Evolutionary conservation across 2,888 invertebrate species (phyloP).

Genomic region (Lasioglossum lativentre): DNA sequence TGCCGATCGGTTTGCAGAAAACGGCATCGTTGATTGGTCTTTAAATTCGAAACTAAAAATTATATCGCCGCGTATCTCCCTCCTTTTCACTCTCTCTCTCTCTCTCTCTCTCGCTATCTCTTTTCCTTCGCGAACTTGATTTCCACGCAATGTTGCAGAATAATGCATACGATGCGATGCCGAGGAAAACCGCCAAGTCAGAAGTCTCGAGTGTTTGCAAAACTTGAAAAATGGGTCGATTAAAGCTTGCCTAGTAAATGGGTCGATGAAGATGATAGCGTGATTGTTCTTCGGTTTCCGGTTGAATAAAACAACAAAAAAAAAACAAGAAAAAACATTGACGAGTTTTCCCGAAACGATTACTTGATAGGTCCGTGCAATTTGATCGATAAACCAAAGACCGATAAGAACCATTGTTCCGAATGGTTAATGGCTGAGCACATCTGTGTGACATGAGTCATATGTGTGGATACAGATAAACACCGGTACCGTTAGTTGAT

Average conservation of each 20-base stretch:
- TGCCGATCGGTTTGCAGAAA: background rate
- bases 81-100: background rate
- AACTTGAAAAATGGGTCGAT: constrained; percentile 75
- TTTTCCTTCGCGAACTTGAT: constrained; percentile 21
- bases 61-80: background rate
- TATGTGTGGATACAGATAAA: background rate
- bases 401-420: background rate
- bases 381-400: constrained; percentile 8
- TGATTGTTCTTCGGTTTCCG: constrained; percentile 29
- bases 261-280: constrained; percentile 60
- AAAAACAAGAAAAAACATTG: constrained; percentile 38
- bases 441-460: background rate
- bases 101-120: background rate
- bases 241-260: constrained; percentile 71
- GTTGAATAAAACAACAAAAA: constrained; percentile 17
- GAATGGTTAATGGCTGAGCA: background rate
- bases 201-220: constrained; percentile 74
- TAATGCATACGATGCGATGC: constrained; percentile 38
- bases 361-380: constrained; percentile 34
- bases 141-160: constrained; percentile 17
- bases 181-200: constrained; percentile 71
- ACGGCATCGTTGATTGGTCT: background rate
- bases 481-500: background rate
- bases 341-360: constrained; percentile 27
- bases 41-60: background rate